phyloP scores from a whole-genome alignment of 2,113 vertebrate genomes.

The Petroica traversi region DNA sequence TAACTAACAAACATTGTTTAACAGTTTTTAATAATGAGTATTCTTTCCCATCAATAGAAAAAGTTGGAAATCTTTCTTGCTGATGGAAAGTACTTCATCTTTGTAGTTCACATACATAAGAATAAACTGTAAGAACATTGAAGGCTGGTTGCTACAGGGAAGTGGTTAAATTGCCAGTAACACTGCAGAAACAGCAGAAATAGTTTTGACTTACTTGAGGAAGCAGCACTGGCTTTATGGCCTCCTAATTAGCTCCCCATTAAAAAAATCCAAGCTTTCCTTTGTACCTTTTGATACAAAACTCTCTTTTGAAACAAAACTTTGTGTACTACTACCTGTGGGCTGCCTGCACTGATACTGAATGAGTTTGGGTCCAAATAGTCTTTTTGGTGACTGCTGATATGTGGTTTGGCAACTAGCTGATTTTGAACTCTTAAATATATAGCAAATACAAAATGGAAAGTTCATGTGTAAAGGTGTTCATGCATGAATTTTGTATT shows the following conservation, averaged over 20 bases:
- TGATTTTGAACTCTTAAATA: background rate
- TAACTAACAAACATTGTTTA: background rate
- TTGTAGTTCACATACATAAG: background rate
- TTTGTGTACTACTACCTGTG: background rate
- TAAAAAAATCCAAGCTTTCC: background rate
- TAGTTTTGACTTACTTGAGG: background rate
- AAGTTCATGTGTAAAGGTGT: background rate
- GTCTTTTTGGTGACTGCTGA: background rate
- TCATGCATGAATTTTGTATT: background rate
- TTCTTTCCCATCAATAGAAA: background rate
- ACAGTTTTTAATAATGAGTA: background rate
- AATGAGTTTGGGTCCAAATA: background rate
- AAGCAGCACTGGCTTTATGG: background rate
- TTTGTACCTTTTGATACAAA: background rate
- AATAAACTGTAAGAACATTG: background rate
- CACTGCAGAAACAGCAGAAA: background rate
- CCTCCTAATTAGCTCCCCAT: background rate
- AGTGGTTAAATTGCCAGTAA: background rate
- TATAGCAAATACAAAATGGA: background rate
- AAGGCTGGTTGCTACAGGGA: background rate
- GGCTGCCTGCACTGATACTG: background rate
- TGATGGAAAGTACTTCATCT: background rate
- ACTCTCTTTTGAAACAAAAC: background rate
- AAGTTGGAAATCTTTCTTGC: background rate
- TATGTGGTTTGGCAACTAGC: background rate